Evolutionary conservation across 2,797 vertebrate species (phyloP), one percentile per base, ranked within the genome.

Genomic region (Hirundo rustica): DNA sequence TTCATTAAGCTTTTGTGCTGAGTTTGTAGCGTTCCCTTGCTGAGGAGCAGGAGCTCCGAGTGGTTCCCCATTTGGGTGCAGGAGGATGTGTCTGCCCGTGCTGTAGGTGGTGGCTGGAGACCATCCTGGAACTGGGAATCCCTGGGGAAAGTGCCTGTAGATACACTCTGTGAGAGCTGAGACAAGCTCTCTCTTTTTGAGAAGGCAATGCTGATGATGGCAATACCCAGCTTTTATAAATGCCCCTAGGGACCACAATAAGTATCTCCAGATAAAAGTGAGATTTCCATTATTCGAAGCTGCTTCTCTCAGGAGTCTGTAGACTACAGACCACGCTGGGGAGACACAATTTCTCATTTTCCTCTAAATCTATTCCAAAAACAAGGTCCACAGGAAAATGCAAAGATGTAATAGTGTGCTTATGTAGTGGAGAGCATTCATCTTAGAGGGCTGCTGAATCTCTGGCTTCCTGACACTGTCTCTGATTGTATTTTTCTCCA

Each of bases 11-110:
- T 68, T 77, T 53, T 58, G 7, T 72, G 13, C 17, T 0, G 7
- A 47, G 23, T 61, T 88, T 79, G 22, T 61, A 26, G 51, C 1
- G 5, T 7, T 27, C 4, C 26, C 23, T 48, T 60, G 60, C 17
- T 83, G 75, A 61, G 66, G 34, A 76, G 47, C 22, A 70, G 67
- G 51, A 91, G 15, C 30, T 70, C 60, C 51, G 26, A 2, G 5
- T 1, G 0, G 6, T 65, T 57, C 9, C 4, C 34, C 0, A 1
- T 13, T 6, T 2, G 11, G 21, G 17, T 53, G 36, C 3, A 4
- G 65, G n/a, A 62, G 55, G 23, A n/a, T 9, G 1, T 44, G 32
- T 76, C 73, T 93, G 65, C 1, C 0, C 9, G 23, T 78, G 48
- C 51, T 44, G 5, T 44, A 26, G 26, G 45, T 67, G 34, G 45